Base-by-base conservation (phyloP, 1,140 invertebrate species). In the Drosophila mojavensis region DNA sequence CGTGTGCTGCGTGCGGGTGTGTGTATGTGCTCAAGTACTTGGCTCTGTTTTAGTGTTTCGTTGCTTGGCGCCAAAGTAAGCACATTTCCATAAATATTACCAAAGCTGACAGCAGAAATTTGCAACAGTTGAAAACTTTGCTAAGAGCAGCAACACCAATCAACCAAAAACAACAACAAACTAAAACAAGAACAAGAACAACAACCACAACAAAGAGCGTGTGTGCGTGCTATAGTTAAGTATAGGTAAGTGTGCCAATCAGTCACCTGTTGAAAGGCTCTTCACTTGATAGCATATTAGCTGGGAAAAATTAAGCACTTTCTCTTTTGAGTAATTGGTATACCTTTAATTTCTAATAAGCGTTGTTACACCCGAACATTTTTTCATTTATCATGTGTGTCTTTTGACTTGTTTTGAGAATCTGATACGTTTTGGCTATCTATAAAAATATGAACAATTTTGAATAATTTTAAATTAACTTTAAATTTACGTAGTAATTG, bases 251-350 rank as follows among this genome's bases (percentile, higher is more conserved):
- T 73, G 62, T 45, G 62, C 15, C 17, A 20, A 59, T 58, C 50
- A 47, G 39, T 75, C 72, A 78, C 76, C 76, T 78, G 76, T 78
- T 78, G 76, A 78, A 53, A 64, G 24, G 1, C 13, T 43, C 2
- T 7, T 43, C 10, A 30, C 15, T 13, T 5, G 6, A 13, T 36
- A 24, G 20, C 20, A 6, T 10, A 33, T 30, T 10, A 17, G n/a
- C 15, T 15, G n/a, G 6, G 7, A 26, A 30, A 33, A 10, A 17
- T 3, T 2, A 54, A 50, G 20, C 26, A 50, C 28, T 24, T 5
- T 26, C 20, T 20, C 26, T 30, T 9, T 30, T 0, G 26, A n/a
- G 24, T 17, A 9, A 9, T 47, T 47, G 43, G n/a, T 17, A 20
- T 47, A 47, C n/a, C 7, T 47, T 17, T 15, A 7, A 47, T 47